phyloP scores from a whole-genome alignment of 2,888 invertebrate species.

The Drosophila lacicola region DNA sequence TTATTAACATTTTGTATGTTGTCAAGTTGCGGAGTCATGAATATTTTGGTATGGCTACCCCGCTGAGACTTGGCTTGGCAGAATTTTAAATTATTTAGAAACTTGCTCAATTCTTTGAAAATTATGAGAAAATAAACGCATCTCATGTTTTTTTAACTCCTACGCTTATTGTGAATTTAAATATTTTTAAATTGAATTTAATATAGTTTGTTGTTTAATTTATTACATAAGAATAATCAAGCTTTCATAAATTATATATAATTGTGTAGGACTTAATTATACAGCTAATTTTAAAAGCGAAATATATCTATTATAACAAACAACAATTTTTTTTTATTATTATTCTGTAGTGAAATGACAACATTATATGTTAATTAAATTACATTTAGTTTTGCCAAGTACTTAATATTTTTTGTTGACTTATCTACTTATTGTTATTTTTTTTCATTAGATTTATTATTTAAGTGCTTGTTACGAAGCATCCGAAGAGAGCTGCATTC shows the following conservation, averaged over 20 bases:
- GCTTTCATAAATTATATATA: conserved; percentile 29
- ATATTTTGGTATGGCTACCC: conserved; percentile 11
- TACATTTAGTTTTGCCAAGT: conserved; percentile 19
- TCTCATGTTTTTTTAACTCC: not conserved
- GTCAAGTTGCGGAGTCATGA: conserved; percentile 6
- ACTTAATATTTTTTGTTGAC: conserved; percentile 2
- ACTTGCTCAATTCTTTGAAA: conserved; percentile 42
- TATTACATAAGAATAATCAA: conserved; percentile 40
- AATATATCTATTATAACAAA: conserved; percentile 37
- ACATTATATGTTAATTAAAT: conserved; percentile 49
- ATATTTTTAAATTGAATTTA: not conserved
- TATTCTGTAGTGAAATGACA: conserved; percentile 46
- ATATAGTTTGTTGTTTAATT: conserved; percentile 28
- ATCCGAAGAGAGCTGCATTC: conserved; percentile 25
- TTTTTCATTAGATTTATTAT: conserved; percentile 14
- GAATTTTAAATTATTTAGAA: conserved; percentile 50
- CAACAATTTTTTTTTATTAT: conserved; percentile 39
- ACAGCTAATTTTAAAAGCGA: conserved; percentile 32
- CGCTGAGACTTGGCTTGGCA: conserved; percentile 1
- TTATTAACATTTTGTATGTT: conserved; percentile 46
- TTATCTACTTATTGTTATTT: conserved; percentile 5
- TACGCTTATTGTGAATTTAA: not conserved
- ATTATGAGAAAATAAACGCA: conserved; percentile 7
- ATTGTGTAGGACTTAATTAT: conserved; percentile 24
- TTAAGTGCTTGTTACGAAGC: conserved; percentile 42